phyloP scores from a whole-genome alignment of 2,113 vertebrate species.

The Zingel zingel region DNA sequence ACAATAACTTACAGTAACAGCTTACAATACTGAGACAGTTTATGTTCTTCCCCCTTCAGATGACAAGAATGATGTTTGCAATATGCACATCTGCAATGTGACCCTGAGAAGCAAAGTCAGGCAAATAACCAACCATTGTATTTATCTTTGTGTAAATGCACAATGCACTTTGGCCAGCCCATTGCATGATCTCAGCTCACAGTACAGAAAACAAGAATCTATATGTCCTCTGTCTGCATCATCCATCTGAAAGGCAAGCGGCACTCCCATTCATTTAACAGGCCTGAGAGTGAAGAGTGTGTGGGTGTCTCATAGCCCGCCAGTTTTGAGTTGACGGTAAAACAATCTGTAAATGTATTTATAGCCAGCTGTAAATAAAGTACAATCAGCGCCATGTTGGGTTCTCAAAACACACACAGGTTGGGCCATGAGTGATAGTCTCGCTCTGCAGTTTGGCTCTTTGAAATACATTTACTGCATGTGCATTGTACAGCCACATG shows the following conservation, averaged over 20 bases:
- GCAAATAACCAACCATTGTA: constrained; percentile 37
- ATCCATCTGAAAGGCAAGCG: not conserved
- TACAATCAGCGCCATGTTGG: constrained; percentile 50
- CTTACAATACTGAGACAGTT: constrained; percentile 46
- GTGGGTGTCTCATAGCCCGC: not conserved
- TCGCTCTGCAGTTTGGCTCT: not conserved
- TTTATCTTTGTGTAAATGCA: constrained; percentile 40
- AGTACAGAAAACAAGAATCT: constrained; percentile 1
- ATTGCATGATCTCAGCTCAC: constrained; percentile 7
- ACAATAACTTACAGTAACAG: constrained; percentile 57
- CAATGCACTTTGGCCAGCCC: constrained; percentile 17
- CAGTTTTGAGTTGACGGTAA: constrained; percentile 11
- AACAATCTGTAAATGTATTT: constrained; percentile 44
- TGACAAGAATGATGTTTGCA: constrained; percentile 60
- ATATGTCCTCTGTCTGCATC: constrained; percentile 22
- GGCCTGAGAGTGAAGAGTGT: not conserved
- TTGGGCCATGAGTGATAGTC: constrained; percentile 40
- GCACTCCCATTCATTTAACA: constrained; percentile 9
- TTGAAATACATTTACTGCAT: constrained; percentile 40
- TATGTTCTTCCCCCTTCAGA: constrained; percentile 30
- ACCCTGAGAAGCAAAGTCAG: constrained; percentile 34
- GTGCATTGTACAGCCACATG: constrained; percentile 1
- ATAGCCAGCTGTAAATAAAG: constrained; percentile 56
- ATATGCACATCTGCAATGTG: constrained; percentile 42
- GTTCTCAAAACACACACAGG: constrained; percentile 38